These are phyloP conservation scores for Channa argus DNA, from an alignment of 2,113 vertebrate genomes.

Conservation along the genomic window DNA sequence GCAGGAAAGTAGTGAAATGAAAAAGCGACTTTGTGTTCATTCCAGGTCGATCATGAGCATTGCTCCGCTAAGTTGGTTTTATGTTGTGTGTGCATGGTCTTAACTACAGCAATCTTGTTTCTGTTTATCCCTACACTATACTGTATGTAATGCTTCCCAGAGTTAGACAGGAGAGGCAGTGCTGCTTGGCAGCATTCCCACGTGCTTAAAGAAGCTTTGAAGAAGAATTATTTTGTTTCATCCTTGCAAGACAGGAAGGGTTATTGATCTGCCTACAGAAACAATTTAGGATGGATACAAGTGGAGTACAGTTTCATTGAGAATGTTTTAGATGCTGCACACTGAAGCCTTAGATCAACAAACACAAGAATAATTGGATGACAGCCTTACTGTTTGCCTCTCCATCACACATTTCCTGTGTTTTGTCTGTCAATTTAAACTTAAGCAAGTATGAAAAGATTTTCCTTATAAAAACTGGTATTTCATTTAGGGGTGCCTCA, in stretches of 20 bases:
- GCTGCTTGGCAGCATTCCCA: slow-evolving; percentile 45
- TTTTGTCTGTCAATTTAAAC: slow-evolving; percentile 29
- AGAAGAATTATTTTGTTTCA: slow-evolving; percentile 52
- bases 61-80: neutral
- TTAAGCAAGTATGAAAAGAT: neutral
- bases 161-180: slow-evolving; percentile 40
- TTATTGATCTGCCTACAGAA: slow-evolving; percentile 24
- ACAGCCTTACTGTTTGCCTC: slow-evolving; percentile 26
- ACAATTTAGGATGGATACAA: slow-evolving; percentile 35
- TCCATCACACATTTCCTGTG: slow-evolving; percentile 18
- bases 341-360: slow-evolving; percentile 46
- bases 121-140: slow-evolving; percentile 53
- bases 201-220: slow-evolving; percentile 51
- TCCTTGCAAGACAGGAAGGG: slow-evolving; percentile 45
- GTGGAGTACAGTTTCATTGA: slow-evolving; percentile 34
- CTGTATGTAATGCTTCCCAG: slow-evolving; percentile 38
- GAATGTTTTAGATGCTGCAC: slow-evolving; percentile 25
- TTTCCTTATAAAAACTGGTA: too few relatives aligned
- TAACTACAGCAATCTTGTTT: slow-evolving; percentile 47
- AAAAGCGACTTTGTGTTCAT: slow-evolving; percentile 50
- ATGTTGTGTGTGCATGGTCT: slow-evolving; percentile 8
- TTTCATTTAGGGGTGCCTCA: too few relatives aligned
- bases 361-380: slow-evolving; percentile 33
- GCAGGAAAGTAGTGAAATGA: slow-evolving; percentile 53
- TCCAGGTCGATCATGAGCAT: slow-evolving; percentile 44